Evolutionary conservation across 1,140 invertebrate genomes (phyloP), one percentile per base, ranked within the genome.

Genomic region (Maconellicoccus hirsutus): DNA sequence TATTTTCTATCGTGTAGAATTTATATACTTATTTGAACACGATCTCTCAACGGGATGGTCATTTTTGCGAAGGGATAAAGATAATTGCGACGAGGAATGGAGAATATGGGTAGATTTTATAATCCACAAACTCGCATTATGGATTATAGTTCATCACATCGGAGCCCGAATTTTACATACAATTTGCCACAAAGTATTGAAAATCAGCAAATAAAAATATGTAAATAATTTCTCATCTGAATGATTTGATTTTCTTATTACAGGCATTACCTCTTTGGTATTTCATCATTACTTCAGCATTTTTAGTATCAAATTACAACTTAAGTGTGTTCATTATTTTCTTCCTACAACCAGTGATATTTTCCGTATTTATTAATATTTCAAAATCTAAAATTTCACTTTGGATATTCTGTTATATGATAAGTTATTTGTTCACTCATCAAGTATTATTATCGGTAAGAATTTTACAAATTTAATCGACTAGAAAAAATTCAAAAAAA

Each of bases 11-110:
- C 52, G 71, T 71, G 6, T 59, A 74, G 74, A 21, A 61, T 59
- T 75, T 69, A 70, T 73, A 10, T 59, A 63, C 38, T 72, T 70
- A 52, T 69, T 70, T 0, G 21, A 70, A 59, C 63, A 70, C n/a
- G 73, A 73, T 39, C 74, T 73, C 29, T 27, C 38, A 69, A 23
- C 69, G 39, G 75, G 73, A 26, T 75, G 75, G 74, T 22, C 23
- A 16, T 61, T 72, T 27, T 42, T 74, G 14, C 61, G 61, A 14
- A 59, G 71, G 23, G 74, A 72, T 27, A 75, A 75, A 72, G 76
- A 77, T 72, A 70, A 38, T n/a, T 70, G 73, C 29, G 75, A 76
- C 61, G 71, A 73, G 71, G 76, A 77, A 39, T 77, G 76, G 76
- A 71, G 52, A 26, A 61, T 70, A 52, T 77, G 75, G 75, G 71